Conservation (phyloP, 2,797 vertebrate genomes). For the Columba guinea region DNA sequence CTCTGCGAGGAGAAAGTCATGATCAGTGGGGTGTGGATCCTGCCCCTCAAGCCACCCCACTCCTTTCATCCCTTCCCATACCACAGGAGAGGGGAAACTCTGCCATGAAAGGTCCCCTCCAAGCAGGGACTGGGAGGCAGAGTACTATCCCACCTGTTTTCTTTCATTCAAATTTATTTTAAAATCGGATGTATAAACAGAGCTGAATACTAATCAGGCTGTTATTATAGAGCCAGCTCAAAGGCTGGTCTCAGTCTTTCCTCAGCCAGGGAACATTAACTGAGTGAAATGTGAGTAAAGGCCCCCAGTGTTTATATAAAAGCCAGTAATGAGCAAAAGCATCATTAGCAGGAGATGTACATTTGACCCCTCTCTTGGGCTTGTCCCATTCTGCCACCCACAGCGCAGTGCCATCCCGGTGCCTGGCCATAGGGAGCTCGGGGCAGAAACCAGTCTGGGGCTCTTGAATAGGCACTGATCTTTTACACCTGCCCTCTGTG, state of each 20-base stretch:
- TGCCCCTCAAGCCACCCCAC: not conserved
- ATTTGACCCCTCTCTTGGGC: not conserved
- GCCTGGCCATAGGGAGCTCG: not conserved
- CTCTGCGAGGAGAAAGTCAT: not conserved
- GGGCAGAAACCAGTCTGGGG: not conserved
- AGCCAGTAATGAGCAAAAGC: not conserved
- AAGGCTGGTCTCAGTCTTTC: not conserved
- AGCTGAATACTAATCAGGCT: not conserved
- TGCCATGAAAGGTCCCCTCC: not conserved
- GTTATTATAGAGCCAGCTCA: not conserved
- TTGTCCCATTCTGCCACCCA: not conserved
- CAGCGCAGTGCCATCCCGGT: rapidly evolving
- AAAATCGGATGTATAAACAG: not conserved
- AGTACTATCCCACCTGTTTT: not conserved
- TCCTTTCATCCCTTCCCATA: not conserved
- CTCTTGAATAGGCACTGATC: not conserved
- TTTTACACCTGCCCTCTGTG: not conserved
- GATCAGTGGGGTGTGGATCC: rapidly evolving
- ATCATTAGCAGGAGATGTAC: not conserved
- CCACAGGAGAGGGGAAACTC: rapidly evolving
- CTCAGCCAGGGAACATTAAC: not conserved
- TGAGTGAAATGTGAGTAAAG: not conserved
- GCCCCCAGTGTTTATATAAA: not conserved
- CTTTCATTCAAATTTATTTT: not conserved
- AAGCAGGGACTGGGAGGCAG: not conserved